Conservation (phyloP, 1,140 invertebrate genomes). For the Drosophila pseudoananassae region DNA sequence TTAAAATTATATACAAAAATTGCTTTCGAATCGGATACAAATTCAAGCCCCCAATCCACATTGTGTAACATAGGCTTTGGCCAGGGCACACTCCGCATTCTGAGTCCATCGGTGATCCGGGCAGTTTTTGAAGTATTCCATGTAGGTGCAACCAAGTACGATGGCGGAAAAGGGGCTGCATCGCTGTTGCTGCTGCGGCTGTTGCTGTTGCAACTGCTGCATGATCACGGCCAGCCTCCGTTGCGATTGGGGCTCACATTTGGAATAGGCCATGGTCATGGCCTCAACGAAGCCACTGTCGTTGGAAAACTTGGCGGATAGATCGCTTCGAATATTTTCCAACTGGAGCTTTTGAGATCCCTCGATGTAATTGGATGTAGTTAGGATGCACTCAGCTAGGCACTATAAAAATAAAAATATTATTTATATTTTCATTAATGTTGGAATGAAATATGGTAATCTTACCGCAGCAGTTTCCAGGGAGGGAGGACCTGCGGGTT, state of each 20-base stretch:
- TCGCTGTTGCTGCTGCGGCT: conserved; percentile 50
- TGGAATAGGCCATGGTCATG: conserved; percentile 57
- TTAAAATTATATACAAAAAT: conserved; percentile 12
- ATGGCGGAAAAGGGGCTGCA: conserved; percentile 77
- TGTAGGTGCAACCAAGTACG: conserved; percentile 73
- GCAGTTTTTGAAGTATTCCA: conserved; percentile 82
- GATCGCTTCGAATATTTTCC: conserved; percentile 47
- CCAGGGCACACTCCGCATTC: conserved; percentile 65
- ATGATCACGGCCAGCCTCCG: conserved; percentile 53
- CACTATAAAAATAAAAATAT: conserved; percentile 46
- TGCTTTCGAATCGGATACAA: background rate
- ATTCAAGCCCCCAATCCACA: conserved; percentile 63
- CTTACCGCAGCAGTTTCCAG: conserved; percentile 67
- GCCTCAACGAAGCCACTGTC: conserved; percentile 66
- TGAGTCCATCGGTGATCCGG: conserved; percentile 71
- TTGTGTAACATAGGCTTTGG: conserved; percentile 72
- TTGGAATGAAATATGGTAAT: no score
- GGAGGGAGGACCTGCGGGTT: conserved; percentile 41
- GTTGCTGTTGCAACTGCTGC: conserved; percentile 28
- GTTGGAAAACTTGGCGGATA: conserved; percentile 64
- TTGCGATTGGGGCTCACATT: conserved; percentile 63
- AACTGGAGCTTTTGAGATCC: conserved; percentile 52
- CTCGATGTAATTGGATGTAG: conserved; percentile 56
- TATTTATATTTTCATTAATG: background rate
- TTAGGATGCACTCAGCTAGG: conserved; percentile 72